Evolutionary conservation across 2,797 vertebrate genomes (phyloP), one percentile per base, ranked within the genome.

Genomic region (Phataginus tetradactyla): DNA sequence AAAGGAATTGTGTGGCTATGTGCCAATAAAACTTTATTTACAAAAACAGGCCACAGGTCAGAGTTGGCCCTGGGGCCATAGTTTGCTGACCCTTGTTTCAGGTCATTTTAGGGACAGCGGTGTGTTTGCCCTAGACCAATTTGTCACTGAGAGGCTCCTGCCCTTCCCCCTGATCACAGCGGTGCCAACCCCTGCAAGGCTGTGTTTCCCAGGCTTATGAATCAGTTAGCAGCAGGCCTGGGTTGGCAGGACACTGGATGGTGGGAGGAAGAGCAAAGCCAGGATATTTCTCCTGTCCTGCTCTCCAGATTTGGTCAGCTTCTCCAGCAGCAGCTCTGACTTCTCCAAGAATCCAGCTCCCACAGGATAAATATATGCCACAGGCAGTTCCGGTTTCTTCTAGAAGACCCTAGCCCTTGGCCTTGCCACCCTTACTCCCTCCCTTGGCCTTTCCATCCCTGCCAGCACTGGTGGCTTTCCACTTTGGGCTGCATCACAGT

Each of bases 11-110:
- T 0, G 0, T 37, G 75, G 1, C 5, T 68, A 1, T 45, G 17
- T 86, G 63, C 29, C 72, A 55, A 85, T 85, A 91, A 97, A 97
- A 91, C 29, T 91, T 88, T 94, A 80, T 71, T 93, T 29, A 90
- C 17, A 90, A 87, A 61, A 69, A 66, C 27, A 59, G 7, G 14
- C 32, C 13, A 14, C 5, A 1, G 34, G 8, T 25, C 68, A 14
- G 45, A 68, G 80, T 66, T 90, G 45, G 57, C 20, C 37, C n/a
- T 9, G 1, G 9, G 4, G 11, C 42, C 59, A 13, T 32, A 45
- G 37, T 53, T 45, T 34, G 18, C 7, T 12, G 20, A 69, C 27
- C 0, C 37, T 39, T 66, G 5, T 6, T 37, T 21, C 21, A 64
- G 53, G 17, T 15, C 8, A 84, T 69, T 74, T 72, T 86, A 37